Base-by-base conservation (phyloP, 1,140 invertebrate species). In the Drosophila guanche region DNA sequence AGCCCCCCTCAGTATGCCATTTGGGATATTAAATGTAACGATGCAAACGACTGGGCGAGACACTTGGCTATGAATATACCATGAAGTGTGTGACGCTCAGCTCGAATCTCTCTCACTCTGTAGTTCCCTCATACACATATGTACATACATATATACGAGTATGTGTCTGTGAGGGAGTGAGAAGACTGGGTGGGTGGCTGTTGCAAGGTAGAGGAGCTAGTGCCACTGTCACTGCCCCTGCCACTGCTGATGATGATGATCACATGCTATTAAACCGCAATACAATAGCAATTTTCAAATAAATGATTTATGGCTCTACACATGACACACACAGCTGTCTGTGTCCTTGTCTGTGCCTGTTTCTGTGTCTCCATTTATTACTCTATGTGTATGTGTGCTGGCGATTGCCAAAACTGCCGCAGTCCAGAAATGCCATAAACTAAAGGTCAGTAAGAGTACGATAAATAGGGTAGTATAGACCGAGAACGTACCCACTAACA, bases 221-320 rank as follows among this genome's bases (percentile, higher is more conserved):
- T 33, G n/a, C 8, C n/a, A 5, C 23, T 33, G n/a, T 33, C 47
- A 16, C 5, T 25, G 27, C 22, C 54, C 25, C 22, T 58, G 53
- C 27, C 80, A 68, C 56, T 72, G 59, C 65, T 72, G 73, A 70
- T 76, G 71, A 65, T 85, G 80, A 80, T 80, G 76, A 86, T 86
- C 81, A 86, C 73, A 86, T 86, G 81, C 83, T 78, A 86, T 86
- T 86, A 86, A 86, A 81, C 77, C 81, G 81, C 81, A 86, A 86
- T 86, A 86, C 81, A 81, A 86, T 81, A 77, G 81, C 81, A 86
- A 86, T 86, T 86, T 86, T 86, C 74, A 86, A 78, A 86, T 86
- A 86, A 86, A 86, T 86, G 81, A 86, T 86, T 86, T 86, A 86
- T 86, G 81, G 68, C 76, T n/a, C 60, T 52, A 54, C 51, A 83